These are phyloP conservation scores for Torymus tubicola DNA, from an alignment of 2,888 invertebrate genomes.

Conservation along the genomic window DNA sequence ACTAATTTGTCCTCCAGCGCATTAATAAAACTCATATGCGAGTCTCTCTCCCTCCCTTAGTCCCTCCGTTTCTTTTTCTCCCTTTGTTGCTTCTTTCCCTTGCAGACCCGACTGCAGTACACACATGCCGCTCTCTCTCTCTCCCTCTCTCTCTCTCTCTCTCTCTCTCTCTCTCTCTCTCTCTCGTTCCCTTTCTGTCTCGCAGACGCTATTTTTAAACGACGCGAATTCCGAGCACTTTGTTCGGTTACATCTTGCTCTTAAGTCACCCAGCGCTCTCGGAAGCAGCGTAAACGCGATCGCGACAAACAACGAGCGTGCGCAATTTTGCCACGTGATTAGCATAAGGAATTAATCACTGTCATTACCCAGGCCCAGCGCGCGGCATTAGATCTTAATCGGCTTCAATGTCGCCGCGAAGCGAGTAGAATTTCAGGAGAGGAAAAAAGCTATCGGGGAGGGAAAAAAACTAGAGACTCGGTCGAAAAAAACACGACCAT, in stretches of 20 bases:
- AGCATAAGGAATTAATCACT: conserved; percentile 17
- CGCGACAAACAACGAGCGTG: neutral
- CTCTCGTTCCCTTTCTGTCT: neutral
- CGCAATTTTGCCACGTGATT: neutral
- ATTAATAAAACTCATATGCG: conserved; percentile 68
- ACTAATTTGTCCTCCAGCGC: conserved; percentile 75
- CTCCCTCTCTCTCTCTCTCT: neutral
- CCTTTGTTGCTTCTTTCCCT: conserved; percentile 12
- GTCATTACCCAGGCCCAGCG: neutral
- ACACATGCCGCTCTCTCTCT: neutral
- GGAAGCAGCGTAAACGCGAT: no score
- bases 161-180: neutral
- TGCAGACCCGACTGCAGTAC: no score
- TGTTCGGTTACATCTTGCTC: conserved; percentile 19
- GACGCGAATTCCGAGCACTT: conserved; percentile 19
- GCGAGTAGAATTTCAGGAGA: neutral
- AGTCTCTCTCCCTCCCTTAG: conserved; percentile 38
- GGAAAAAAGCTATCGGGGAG: no score
- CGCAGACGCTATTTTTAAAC: conserved; percentile 29
- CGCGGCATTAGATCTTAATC: conserved; percentile 1
- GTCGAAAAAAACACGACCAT: neutral
- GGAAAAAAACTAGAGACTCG: neutral
- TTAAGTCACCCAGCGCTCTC: neutral
- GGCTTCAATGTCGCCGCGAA: neutral
- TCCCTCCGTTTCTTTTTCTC: conserved; percentile 35